Base-by-base conservation (phyloP, 2,888 invertebrate genomes). In the Drosophila peninsularis region DNA sequence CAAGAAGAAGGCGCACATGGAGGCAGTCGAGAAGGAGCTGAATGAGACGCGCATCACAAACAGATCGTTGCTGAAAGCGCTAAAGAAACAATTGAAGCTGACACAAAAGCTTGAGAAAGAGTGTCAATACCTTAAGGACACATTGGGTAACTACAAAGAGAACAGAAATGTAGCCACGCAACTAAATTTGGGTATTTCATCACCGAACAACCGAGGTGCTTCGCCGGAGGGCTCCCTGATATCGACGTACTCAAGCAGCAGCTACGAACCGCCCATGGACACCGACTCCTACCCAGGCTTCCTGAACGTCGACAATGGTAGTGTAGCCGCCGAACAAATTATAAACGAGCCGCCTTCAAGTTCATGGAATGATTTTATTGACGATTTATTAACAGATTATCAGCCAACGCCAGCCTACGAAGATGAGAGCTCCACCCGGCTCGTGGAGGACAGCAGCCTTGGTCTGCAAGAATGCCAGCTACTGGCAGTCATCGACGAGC, bases 1-100 rank as follows among this genome's bases (percentile, higher is more conserved):
- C 3, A 93, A 93, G 47, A 95, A 95, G 80, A 95, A 95, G 84
- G 93, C 93, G 36, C 94, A 95, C 78, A 78, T 95, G 21, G 93
- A 94, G 63, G 93, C 92, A 17, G 91, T 95, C 17, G 95, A 95
- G 83, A 92, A 90, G 32, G 93, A 94, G 71, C 85, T 94, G 0
- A 78, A 90, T 1, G 85, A 90, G 13, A 91, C 93, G 34, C 93
- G 93, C 44, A 83, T 82, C 10, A 93, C 93, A 30, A 94, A 94
- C 78, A 92, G 92, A 62, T 92, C 92, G 11, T 89, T 94, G n/a
- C 87, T 91, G 1, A 92, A 92, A 58, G 91, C 93, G 0, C 84
- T 94, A 1, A 92, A 93, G 36, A 92, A 93, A 27, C 94, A 94
- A 76, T 88, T 91, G 0, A 90, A 90, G 47, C 84, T 93, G 21